Conservation (phyloP, 1,140 invertebrate genomes). For the Drosophila funebris region DNA sequence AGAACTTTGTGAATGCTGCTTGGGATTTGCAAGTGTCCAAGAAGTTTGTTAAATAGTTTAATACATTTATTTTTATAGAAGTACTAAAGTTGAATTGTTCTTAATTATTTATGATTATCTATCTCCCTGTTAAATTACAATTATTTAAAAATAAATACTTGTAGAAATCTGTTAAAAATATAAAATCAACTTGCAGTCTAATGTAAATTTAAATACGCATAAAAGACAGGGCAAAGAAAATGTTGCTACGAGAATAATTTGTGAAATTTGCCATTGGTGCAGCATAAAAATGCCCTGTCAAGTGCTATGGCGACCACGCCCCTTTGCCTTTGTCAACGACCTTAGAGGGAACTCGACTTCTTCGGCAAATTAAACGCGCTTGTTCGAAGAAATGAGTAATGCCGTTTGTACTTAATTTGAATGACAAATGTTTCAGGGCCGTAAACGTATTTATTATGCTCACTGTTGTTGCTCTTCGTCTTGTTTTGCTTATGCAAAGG, state of each 20-base stretch:
- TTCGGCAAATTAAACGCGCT: conserved; percentile 11
- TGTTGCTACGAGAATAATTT: conserved; percentile 25
- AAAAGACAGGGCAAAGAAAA: too few species aligned
- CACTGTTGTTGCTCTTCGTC: conserved; percentile 1
- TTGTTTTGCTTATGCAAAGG: neutral
- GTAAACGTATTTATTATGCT: conserved; percentile 64
- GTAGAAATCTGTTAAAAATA: too few species aligned
- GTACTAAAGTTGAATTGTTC: too few species aligned
- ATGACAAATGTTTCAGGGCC: conserved; percentile 63
- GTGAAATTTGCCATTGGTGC: conserved; percentile 12
- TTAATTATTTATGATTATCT: too few species aligned
- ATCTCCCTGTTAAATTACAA: too few species aligned
- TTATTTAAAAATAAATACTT: too few species aligned
- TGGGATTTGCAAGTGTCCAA: too few species aligned
- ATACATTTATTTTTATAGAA: too few species aligned
- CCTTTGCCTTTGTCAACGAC: neutral
- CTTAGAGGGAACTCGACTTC: neutral
- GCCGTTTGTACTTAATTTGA: conserved; percentile 72
- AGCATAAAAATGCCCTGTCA: neutral
- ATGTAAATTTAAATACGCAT: conserved; percentile 55
- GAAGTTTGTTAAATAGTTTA: too few species aligned
- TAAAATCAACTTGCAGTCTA: conserved; percentile 29
- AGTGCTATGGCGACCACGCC: neutral
- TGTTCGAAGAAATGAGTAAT: conserved; percentile 57
- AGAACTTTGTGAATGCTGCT: neutral